Percentiles rank a stretch among this genome's conserved stretches.
phyloP scores from a whole-genome alignment of 2,113 vertebrate genomes.

The Mirounga angustirostris region DNA sequence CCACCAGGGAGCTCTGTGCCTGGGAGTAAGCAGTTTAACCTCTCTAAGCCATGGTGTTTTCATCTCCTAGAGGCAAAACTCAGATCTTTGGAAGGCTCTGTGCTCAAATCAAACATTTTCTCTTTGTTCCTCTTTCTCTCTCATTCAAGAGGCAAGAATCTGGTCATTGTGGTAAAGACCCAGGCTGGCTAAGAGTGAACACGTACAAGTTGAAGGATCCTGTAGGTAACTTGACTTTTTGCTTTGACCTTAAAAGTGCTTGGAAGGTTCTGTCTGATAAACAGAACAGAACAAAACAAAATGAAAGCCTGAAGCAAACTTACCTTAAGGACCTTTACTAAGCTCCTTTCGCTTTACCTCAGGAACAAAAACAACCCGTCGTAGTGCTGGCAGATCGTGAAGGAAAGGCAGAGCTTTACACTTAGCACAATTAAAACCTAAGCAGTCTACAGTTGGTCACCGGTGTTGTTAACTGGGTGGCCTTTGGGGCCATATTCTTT shows the following conservation, averaged over 20 bases:
- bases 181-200: not conserved
- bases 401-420: not conserved
- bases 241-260: conserved; percentile 60
- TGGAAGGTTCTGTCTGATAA: conserved; percentile 58
- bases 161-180: not conserved
- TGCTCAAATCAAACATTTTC: not conserved
- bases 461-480: not conserved
- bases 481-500: not conserved
- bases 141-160: conserved; percentile 52
- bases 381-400: not conserved
- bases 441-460: not conserved
- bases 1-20: too few species aligned
- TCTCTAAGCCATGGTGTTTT: not conserved
- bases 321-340: conserved; percentile 16
- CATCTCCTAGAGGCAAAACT: not conserved
- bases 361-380: not conserved
- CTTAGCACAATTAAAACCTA: not conserved
- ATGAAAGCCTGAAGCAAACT: conserved; percentile 68
- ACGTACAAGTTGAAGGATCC: conserved; percentile 12
- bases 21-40: not conserved
- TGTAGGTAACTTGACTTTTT: conserved; percentile 68
- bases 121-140: conserved; percentile 18
- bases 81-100: not conserved
- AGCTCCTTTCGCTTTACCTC: conserved; percentile 26
- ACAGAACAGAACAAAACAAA: conserved; percentile 59